Base-by-base conservation (phyloP, 2,888 invertebrate species). In the Notocelia uddmanniana region DNA sequence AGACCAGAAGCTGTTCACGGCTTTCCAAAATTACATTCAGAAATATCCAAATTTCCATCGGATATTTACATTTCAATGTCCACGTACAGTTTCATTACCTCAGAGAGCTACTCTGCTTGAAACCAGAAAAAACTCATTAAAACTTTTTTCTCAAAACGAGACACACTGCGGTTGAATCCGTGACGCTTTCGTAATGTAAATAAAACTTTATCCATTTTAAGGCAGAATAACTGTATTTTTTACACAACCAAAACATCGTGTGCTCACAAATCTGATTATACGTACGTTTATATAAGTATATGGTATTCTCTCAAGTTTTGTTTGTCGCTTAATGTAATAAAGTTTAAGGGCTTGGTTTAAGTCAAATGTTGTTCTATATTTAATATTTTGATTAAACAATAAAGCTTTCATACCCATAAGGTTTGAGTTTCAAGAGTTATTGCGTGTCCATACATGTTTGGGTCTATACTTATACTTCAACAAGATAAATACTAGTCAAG, bases 151-250 rank as follows among this genome's bases (percentile, higher is more conserved):
- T 64, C 54, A 68, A 68, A 71, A 69, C 59, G 68, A 70, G 73
- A 62, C 63, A 55, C 52, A 69, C 58, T 58, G 67, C 62, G 69
- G 74, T 58, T 60, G 48, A 68, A 62, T 68, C 67, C 64, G 70
- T 73, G 75, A 74, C 74, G 72, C 64, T 70, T 72, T 69, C 68
- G 63, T 72, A 69, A 50, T 73, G 74, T 74, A 73, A 75, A 76
- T 74, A 73, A 74, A 76, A 76, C 75, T 76, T 75, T 73, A 66
- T 69, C 73, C 74, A 76, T 76, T 76, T 74, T 73, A 75, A 74
- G 70, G 52, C 66, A 48, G 62, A 66, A 74, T 70, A 73, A 74
- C 69, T 62, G 70, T 72, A 68, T 68, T 72, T n/a, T 72, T 72
- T 72, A 72, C 62, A 68, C 68, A 48, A 55, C 72, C 55, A 13